phyloP scores from a whole-genome alignment of 2,113 vertebrate genomes.

The Gnathonemus echidnorhynchus region DNA sequence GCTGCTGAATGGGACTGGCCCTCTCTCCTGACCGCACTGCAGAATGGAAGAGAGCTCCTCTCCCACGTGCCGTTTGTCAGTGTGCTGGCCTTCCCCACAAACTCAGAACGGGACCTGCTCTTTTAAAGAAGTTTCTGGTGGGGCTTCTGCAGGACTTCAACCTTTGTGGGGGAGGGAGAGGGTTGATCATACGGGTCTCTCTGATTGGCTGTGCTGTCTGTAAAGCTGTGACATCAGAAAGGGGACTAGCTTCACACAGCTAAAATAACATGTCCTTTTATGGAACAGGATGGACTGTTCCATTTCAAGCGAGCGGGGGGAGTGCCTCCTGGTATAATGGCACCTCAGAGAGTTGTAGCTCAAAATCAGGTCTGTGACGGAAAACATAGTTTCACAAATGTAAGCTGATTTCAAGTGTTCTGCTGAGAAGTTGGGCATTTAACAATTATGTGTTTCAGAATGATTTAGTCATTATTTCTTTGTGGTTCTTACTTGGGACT shows the following conservation, averaged over 20 bases:
- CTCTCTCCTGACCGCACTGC: neutral
- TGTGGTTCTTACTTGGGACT: neutral
- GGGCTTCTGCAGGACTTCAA: slow-evolving; percentile 39
- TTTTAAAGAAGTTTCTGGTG: slow-evolving; percentile 56
- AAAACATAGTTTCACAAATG: neutral
- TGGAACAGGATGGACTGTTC: slow-evolving; percentile 24
- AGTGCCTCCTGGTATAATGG: neutral
- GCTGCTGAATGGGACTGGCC: neutral
- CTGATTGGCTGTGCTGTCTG: slow-evolving; percentile 46
- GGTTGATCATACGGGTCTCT: slow-evolving; percentile 42
- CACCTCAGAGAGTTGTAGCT: neutral
- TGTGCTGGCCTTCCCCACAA: neutral
- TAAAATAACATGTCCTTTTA: slow-evolving; percentile 75
- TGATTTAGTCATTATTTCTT: neutral
- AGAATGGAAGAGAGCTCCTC: neutral
- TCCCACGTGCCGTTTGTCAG: neutral
- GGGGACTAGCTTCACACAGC: slow-evolving; percentile 53
- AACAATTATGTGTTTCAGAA: neutral
- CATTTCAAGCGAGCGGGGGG: slow-evolving; percentile 29
- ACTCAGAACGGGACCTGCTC: slow-evolving; percentile 31
- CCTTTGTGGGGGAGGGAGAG: slow-evolving; percentile 39
- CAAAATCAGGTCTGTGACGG: neutral
- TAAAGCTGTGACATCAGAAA: slow-evolving; percentile 48
- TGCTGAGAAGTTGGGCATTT: neutral
- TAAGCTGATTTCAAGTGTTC: neutral